These are phyloP conservation scores for Gibbula magus DNA, from an alignment of 2,888 invertebrate genomes.

Conservation along the genomic window DNA sequence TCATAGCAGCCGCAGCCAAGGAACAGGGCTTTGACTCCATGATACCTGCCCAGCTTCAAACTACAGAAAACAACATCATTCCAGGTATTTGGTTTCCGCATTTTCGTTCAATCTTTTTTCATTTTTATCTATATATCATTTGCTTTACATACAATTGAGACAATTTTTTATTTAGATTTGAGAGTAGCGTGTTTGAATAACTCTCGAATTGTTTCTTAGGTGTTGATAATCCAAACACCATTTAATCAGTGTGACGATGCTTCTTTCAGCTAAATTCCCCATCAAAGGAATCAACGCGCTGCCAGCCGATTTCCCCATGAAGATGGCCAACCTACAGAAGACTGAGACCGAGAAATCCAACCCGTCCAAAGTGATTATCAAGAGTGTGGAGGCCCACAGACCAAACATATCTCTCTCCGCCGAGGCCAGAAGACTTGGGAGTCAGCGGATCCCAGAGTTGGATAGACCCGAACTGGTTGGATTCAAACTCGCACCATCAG, in stretches of 20 bases:
- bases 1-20: slow-evolving; percentile 26
- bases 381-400: neutral
- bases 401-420: neutral
- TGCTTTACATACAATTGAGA: no score
- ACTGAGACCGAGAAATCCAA: neutral
- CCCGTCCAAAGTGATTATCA: neutral
- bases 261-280: neutral
- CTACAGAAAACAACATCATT: neutral
- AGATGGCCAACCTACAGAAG: neutral
- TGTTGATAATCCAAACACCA: no score
- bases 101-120: no score
- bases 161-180: no score
- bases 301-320: neutral
- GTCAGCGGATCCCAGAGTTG: neutral
- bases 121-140: no score
- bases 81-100: neutral
- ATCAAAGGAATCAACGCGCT: neutral
- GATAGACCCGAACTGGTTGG: neutral
- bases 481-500: neutral
- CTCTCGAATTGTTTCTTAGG: no score
- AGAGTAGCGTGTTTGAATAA: no score
- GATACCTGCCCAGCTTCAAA: neutral
- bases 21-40: neutral
- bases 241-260: neutral
- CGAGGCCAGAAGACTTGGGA: neutral